These are phyloP conservation scores for Acleris literana DNA, from an alignment of 2,888 invertebrate genomes.

Conservation along the genomic window DNA sequence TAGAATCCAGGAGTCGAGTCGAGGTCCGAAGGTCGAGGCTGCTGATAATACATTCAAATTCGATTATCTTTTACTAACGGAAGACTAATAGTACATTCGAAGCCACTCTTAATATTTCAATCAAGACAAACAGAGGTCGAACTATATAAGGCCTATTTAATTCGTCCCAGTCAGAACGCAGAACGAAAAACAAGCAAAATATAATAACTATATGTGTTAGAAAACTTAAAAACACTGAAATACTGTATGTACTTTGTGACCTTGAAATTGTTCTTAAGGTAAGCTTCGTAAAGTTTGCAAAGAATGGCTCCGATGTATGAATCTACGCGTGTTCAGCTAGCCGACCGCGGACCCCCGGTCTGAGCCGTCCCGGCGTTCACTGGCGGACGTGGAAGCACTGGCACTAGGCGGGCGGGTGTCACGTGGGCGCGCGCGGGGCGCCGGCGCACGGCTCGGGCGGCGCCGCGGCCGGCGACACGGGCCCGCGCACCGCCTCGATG, in stretches of 20 bases:
- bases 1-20: constrained; percentile 6
- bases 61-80: constrained; percentile 17
- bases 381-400: constrained; percentile 82
- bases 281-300: background rate
- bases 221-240: too few relatives aligned
- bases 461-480: constrained; percentile 72
- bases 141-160: too few relatives aligned
- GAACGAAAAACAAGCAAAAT: too few relatives aligned
- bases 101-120: too few relatives aligned
- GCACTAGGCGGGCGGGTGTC: constrained; percentile 80
- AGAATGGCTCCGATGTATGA: background rate
- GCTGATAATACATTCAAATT: constrained; percentile 15
- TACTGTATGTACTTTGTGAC: too few relatives aligned
- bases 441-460: constrained; percentile 47
- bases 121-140: too few relatives aligned
- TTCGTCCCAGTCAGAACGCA: too few relatives aligned
- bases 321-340: constrained; percentile 1
- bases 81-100: constrained; percentile 22
- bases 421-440: constrained; percentile 53
- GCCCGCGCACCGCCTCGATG: constrained; percentile 80
- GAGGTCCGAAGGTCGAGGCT: constrained; percentile 7
- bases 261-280: too few relatives aligned
- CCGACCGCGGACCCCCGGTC: constrained; percentile 5
- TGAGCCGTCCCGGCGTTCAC: too few relatives aligned
- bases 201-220: too few relatives aligned